Conservation (phyloP, 2,797 vertebrate genomes). For the Enoplosus armatus region DNA sequence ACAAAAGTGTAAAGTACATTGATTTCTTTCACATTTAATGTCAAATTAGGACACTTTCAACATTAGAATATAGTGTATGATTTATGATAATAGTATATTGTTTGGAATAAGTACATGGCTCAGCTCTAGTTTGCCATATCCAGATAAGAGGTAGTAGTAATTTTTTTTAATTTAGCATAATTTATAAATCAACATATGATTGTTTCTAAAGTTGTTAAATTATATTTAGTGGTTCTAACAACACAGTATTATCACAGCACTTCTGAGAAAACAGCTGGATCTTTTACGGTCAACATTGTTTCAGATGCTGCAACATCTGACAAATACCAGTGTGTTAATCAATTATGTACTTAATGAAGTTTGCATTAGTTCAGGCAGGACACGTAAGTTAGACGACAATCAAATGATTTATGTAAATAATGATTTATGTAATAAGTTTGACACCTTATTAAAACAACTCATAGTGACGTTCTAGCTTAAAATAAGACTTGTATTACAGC, state of each 20-base stretch:
- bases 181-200: background rate
- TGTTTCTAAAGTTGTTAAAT: conserved; percentile 14
- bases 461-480: background rate
- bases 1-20: background rate
- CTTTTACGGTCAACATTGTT: background rate
- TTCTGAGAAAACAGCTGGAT: conserved; percentile 3
- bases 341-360: background rate
- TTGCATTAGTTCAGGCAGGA: background rate
- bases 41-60: background rate
- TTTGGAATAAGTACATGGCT: background rate
- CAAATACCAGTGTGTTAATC: background rate
- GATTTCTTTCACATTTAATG: background rate
- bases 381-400: background rate
- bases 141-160: background rate
- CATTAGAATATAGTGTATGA: background rate
- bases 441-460: background rate
- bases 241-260: background rate
- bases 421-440: no score
- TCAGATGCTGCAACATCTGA: background rate
- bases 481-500: background rate
- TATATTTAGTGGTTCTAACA: background rate
- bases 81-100: background rate
- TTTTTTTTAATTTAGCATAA: background rate
- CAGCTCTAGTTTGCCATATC: background rate
- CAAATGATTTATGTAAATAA: conserved; percentile 26